Evolutionary conservation across 2,113 vertebrate species (phyloP).

Genomic region (Esox niger): DNA sequence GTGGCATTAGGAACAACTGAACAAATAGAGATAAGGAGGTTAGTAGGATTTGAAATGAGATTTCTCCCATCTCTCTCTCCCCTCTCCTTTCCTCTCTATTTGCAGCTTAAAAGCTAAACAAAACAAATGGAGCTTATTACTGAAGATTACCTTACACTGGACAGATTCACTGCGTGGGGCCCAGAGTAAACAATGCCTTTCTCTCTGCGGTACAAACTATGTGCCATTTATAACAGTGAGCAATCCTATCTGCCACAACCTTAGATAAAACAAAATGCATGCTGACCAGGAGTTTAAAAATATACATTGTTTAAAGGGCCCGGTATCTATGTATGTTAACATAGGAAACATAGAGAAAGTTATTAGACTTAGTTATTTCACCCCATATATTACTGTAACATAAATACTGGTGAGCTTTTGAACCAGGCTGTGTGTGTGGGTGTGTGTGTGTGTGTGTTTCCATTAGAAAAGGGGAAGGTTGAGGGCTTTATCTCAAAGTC

Average conservation of each 20-base stretch:
- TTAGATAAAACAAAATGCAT: constrained; percentile 72
- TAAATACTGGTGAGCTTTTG: constrained; percentile 54
- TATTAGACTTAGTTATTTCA: constrained; percentile 65
- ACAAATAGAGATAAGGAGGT: constrained; percentile 99
- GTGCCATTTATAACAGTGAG: constrained; percentile 78
- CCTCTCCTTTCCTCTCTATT: constrained; percentile 53
- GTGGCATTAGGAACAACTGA: constrained; percentile 99
- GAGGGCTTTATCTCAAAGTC: constrained; percentile 43
- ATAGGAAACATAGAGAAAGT: constrained; percentile 77
- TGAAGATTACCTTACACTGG: constrained; percentile 81
- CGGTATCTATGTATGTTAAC: constrained; percentile 72
- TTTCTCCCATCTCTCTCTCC: constrained; percentile 67
- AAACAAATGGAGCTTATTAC: constrained; percentile 84
- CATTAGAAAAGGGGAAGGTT: constrained; percentile 56
- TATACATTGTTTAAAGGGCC: constrained; percentile 63
- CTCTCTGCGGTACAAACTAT: constrained; percentile 67
- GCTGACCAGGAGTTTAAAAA: constrained; percentile 64
- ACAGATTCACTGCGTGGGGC: constrained; percentile 78
- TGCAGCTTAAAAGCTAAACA: constrained; percentile 81
- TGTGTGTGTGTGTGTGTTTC: constrained; percentile 46
- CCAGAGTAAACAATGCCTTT: constrained; percentile 77
- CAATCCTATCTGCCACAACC: constrained; percentile 64
- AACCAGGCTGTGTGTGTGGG: constrained; percentile 37
- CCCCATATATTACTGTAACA: constrained; percentile 63
- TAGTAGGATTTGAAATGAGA: constrained; percentile 96